Evolutionary conservation across 2,888 invertebrate genomes (phyloP).

Genomic region (Octonoba sinensis): DNA sequence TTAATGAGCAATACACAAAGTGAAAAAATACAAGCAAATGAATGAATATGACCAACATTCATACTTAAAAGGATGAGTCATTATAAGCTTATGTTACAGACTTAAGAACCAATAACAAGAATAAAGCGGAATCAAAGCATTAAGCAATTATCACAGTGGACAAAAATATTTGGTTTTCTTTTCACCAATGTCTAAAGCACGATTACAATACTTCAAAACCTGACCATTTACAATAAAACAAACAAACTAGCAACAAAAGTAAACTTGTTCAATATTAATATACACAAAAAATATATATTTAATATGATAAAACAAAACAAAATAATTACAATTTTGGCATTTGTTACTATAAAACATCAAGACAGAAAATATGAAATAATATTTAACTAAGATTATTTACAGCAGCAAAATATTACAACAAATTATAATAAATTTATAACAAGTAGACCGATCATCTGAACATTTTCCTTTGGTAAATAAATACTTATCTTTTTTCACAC

Average conservation of each 20-base stretch:
- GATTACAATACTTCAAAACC: slow-evolving; percentile 8
- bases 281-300: background rate
- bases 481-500: too few relatives aligned
- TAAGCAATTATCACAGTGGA: slow-evolving; percentile 60
- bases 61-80: slow-evolving; percentile 3
- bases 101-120: slow-evolving; percentile 9
- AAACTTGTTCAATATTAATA: slow-evolving; percentile 51
- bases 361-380: slow-evolving; percentile 1
- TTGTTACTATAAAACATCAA: background rate
- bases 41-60: slow-evolving; percentile 36
- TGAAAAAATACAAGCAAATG: too few relatives aligned
- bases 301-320: background rate
- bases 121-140: slow-evolving; percentile 21
- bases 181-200: slow-evolving; percentile 23
- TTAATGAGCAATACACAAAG: too few relatives aligned
- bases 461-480: too few relatives aligned
- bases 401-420: slow-evolving; percentile 33
- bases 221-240: slow-evolving; percentile 23
- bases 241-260: slow-evolving; percentile 46
- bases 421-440: background rate
- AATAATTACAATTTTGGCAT: slow-evolving; percentile 3
- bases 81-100: background rate
- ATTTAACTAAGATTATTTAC: slow-evolving; percentile 33
- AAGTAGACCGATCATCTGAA: too few relatives aligned
- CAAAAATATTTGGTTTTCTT: slow-evolving; percentile 49